Evolutionary conservation across 2,797 vertebrate species (phyloP), one percentile per base, ranked within the genome.

Genomic region (Glyptemys insculpta): DNA sequence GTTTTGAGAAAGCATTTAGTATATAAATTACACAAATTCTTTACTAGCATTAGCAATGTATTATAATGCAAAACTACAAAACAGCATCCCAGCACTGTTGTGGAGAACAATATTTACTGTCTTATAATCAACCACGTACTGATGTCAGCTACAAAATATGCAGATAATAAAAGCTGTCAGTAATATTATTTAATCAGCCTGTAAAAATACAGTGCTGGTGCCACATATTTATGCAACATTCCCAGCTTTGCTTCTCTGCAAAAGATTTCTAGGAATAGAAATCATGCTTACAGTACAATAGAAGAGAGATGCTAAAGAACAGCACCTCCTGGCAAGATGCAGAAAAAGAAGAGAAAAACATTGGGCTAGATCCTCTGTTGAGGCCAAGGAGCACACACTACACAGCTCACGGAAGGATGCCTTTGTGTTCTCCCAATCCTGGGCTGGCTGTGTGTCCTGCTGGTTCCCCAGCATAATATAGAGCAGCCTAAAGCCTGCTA

Each of bases 261-360:
- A 62, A 62, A 5, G 31, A 41, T 41, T 54, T 52, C 29, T 6
- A 59, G 88, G 57, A 9, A 49, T 9, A 85, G 76, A 49, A 87
- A 4, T 0, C 47, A 1, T 1, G 37, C 18, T 50, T 15, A 52
- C 83, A 85, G 50, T 7, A 0, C 52, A 0, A 57, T 8, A 5
- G 54, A 80, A 86, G 56, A n/a, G 54, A 65, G 16, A 0, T 34
- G 19, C 81, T 49, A 2, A 49, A 78, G 12, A 41, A 8, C 87
- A 4, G 89, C 8, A 4, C 41, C 21, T 41, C 68, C 15, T 59
- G 0, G 27, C n/a, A 23, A 6, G 53, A 47, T 74, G 1, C 29
- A 5, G 5, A 2, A 44, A 57, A 54, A n/a, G 34, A 81, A 49
- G 14, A 6, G 2, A 1, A 6, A n/a, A 49, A 21, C 6, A 56